Evolutionary conservation across 2,113 vertebrate genomes (phyloP), one percentile per base, ranked within the genome.

Genomic region (Cercopithecus mona): DNA sequence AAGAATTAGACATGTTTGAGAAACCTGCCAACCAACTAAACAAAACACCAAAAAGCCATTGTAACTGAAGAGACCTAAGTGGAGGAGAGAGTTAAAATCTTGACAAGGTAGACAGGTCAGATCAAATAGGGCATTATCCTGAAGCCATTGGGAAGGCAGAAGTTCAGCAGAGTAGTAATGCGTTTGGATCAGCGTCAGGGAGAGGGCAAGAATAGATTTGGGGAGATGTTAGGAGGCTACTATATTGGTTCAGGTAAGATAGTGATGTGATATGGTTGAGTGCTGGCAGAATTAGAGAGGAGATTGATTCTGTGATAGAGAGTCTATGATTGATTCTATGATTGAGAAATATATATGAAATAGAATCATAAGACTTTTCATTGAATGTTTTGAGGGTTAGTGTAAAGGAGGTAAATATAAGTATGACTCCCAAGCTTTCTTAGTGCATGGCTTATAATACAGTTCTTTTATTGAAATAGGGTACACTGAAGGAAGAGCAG

Each of bases 1-100:
- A 92, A 78, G 57, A 94, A 79, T 92, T 94, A 88, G 43, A n/a
- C 40, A 30, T 66, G 16, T 73, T 97, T 80, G 68, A 94, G 76
- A 68, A 88, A 73, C 50, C 9, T 92, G 32, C 22, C 35, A 88
- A 66, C 23, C 11, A 52, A 18, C 25, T 66, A 55, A 72, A 48
- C 59, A 55, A 72, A 48, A 93, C 32, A 45, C 23, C 22, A 73
- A 88, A 92, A 73, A 45, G 25, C 75, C 18, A 66, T 38, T 79
- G 59, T 90, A 90, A 80, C 35, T 86, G 38, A 30, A 61, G 40
- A 81, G 82, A 73, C n/a, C 11, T 35, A 20, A 92, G 22, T 83
- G 30, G 86, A 90, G 43, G 55, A 86, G 52, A 85, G 30, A 57
- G 48, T 75, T 75, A 73, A 30, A 96, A 85, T 96, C 70, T 87